Conservation (phyloP, 37 sponge, comb jelly and placozoan genomes). For the Spongilla lacustris region DNA sequence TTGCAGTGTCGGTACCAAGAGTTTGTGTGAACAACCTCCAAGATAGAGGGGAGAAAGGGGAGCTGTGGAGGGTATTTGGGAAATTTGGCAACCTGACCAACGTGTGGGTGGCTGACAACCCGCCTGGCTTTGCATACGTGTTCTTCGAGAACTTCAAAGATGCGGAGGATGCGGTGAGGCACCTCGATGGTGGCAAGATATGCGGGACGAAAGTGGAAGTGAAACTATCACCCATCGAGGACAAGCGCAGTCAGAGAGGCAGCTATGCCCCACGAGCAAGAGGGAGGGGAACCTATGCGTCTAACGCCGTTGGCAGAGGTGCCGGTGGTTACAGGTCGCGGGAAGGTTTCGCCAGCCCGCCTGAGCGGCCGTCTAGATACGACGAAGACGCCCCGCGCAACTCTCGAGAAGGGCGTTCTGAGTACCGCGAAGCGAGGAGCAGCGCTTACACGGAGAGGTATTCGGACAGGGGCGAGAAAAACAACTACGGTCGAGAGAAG, state of each 20-base stretch:
- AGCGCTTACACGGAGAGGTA: not conserved
- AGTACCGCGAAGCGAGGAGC: not conserved
- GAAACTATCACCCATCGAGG: constrained; percentile 66
- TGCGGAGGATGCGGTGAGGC: constrained; percentile 72
- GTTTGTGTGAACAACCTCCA: constrained; percentile 64
- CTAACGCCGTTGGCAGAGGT: not conserved
- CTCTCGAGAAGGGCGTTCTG: not conserved
- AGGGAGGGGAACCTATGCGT: constrained; percentile 4
- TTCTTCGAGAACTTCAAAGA: constrained; percentile 69
- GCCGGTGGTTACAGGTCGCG: not conserved
- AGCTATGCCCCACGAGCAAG: not conserved
- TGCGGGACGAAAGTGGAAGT: constrained; percentile 76
- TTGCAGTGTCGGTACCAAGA: constrained; percentile 63
- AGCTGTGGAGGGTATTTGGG: constrained; percentile 49
- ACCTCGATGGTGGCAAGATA: constrained; percentile 50
- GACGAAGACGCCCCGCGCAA: not conserved
- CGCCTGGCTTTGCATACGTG: constrained; percentile 91
- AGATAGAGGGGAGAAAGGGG: constrained; percentile 69
- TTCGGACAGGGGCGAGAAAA: not conserved
- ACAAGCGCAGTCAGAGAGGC: constrained; percentile 22
- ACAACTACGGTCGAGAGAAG: not conserved
- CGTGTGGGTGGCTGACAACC: constrained; percentile 88
- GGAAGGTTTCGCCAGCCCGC: not conserved
- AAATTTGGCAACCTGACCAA: constrained; percentile 56
- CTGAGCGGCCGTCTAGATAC: not conserved